These are phyloP conservation scores for Siniperca undulata DNA, from an alignment of 2,797 vertebrate species.

Conservation along the genomic window DNA sequence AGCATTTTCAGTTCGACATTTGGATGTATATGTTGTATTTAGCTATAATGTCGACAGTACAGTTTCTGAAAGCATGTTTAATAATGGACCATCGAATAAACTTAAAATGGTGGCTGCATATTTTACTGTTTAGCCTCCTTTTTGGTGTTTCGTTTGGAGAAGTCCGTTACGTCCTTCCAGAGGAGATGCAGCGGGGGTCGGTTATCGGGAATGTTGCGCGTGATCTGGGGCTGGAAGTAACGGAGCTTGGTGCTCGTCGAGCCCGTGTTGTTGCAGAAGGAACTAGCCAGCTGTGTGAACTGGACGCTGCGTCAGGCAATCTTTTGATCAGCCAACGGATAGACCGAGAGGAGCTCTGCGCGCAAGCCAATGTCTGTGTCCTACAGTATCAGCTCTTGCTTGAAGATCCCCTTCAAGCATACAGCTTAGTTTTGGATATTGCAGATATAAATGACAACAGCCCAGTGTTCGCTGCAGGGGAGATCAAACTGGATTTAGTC, in stretches of 20 bases:
- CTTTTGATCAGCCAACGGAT: conserved; percentile 82
- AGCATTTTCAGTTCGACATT: conserved; percentile 47
- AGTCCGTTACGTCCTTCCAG: conserved; percentile 83
- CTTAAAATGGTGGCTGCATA: conserved; percentile 42
- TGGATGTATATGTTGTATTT: conserved; percentile 36
- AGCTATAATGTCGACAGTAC: conserved; percentile 34
- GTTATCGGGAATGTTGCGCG: conserved; percentile 84
- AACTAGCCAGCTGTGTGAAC: conserved; percentile 75
- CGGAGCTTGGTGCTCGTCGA: conserved; percentile 75
- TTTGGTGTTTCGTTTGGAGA: conserved; percentile 70
- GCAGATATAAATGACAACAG: conserved; percentile 84
- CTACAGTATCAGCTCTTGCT: conserved; percentile 81
- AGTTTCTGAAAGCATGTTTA: conserved; percentile 31
- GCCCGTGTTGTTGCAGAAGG: conserved; percentile 83
- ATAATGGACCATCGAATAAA: conserved; percentile 44
- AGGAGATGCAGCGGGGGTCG: conserved; percentile 84
- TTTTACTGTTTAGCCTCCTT: conserved; percentile 52
- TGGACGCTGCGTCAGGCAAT: conserved; percentile 76
- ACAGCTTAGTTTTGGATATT: conserved; percentile 79
- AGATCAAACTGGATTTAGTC: conserved; percentile 77
- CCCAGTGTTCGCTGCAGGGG: conserved; percentile 70
- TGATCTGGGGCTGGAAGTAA: conserved; percentile 81
- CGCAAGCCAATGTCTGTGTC: conserved; percentile 66
- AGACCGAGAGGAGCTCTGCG: conserved; percentile 81
- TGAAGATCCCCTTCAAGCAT: conserved; percentile 78